Conservation (phyloP, 2,888 invertebrate genomes). For the Odontocerum albicorne region DNA sequence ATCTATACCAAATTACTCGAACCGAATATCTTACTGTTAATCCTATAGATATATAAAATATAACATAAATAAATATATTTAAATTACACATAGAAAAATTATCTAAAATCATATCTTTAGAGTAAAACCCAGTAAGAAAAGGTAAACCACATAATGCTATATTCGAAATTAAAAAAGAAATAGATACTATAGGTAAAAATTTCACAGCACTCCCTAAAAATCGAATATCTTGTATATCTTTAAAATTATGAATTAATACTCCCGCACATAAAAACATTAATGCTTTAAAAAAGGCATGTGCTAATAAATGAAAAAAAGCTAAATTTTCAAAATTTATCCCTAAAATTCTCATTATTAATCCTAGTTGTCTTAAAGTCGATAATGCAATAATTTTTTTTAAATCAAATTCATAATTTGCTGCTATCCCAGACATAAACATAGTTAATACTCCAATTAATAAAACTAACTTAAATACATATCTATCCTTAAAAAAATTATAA, state of each 20-base stretch:
- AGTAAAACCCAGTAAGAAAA: constrained; percentile 68
- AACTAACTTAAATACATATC: constrained; percentile 52
- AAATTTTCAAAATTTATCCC: constrained; percentile 56
- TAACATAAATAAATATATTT: constrained; percentile 57
- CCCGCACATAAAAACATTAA: constrained; percentile 74
- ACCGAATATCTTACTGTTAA: constrained; percentile 61
- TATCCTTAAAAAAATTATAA: constrained; percentile 52
- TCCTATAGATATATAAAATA: constrained; percentile 60
- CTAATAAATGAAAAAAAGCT: constrained; percentile 72
- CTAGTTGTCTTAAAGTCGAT: constrained; percentile 75
- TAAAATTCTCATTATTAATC: constrained; percentile 70
- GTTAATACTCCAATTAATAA: constrained; percentile 59
- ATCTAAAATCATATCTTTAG: constrained; percentile 65
- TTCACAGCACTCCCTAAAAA: constrained; percentile 54
- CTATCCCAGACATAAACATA: constrained; percentile 62
- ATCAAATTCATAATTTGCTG: constrained; percentile 67
- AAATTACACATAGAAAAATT: constrained; percentile 53
- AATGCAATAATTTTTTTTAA: constrained; percentile 79
- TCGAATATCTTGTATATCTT: constrained; percentile 69
- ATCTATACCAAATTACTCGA: constrained; percentile 59
- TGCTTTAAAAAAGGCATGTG: constrained; percentile 76
- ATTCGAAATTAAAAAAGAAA: constrained; percentile 61
- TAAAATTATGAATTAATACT: constrained; percentile 65
- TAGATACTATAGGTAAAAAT: constrained; percentile 55
- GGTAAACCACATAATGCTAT: constrained; percentile 65